These are phyloP conservation scores for Nanorana parkeri DNA, from an alignment of 2,113 vertebrate genomes.

Conservation along the genomic window DNA sequence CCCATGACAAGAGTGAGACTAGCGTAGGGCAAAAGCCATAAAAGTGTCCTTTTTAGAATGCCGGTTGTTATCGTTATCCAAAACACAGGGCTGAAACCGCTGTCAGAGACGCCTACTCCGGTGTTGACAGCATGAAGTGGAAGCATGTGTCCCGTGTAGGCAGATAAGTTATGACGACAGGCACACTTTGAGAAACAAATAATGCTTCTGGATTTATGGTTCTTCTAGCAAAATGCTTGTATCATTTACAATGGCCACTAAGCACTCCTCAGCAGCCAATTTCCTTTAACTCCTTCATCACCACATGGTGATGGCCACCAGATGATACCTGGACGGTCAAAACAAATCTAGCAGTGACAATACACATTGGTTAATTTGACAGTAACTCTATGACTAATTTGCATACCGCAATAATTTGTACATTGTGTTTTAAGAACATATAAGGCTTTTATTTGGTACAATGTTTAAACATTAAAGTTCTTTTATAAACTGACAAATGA, in stretches of 20 bases:
- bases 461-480: too few species aligned
- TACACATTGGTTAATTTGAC: too few species aligned
- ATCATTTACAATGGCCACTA: not conserved
- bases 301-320: too few species aligned
- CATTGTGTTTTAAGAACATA: too few species aligned
- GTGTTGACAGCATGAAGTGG: constrained; percentile 50
- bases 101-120: constrained; percentile 36
- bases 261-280: too few species aligned
- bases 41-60: constrained; percentile 56
- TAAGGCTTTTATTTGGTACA: too few species aligned
- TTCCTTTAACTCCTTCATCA: too few species aligned
- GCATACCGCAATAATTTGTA: too few species aligned
- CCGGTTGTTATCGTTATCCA: constrained; percentile 56
- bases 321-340: too few species aligned
- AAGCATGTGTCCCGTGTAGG: constrained; percentile 38
- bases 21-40: constrained; percentile 33
- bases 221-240: not conserved
- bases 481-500: too few species aligned
- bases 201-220: constrained; percentile 23
- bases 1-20: constrained; percentile 35
- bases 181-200: not conserved
- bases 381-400: too few species aligned
- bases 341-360: too few species aligned
- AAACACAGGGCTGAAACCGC: constrained; percentile 58
- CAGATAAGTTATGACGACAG: constrained; percentile 54